Evolutionary conservation across 2,888 invertebrate species (phyloP), one percentile per base, ranked within the genome.

Genomic region (Nemotelus pantherinus): DNA sequence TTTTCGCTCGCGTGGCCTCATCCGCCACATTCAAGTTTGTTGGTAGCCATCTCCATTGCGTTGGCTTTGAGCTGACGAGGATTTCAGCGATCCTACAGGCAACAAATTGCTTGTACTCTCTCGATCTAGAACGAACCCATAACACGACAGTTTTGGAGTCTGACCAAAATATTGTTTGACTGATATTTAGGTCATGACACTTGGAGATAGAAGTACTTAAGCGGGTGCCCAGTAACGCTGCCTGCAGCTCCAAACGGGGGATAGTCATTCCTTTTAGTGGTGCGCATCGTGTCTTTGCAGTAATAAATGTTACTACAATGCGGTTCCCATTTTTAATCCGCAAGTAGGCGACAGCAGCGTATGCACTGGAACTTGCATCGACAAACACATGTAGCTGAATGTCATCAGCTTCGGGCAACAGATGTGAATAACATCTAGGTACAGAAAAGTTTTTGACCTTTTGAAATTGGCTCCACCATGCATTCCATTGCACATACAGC

Each of bases 341-440:
- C 78, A 80, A 80, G 7, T 78, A 81, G 1, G 78, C 77, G 2
- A 80, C 82, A 2, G 80, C 81, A 2, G 78, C 80, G 63, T 79
- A 81, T 3, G 81, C 82, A 25, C 76, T 47, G 47, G n/a, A n/a
- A n/a, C n/a, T n/a, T n/a, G n/a, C n/a, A n/a, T n/a, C n/a, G n/a
- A n/a, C n/a, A n/a, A n/a, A 79, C 80, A 43, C 80, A 78, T 3
- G 79, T 79, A 50, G 77, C 79, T 1, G 79, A 78, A 68, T 39
- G 5, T n/a, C 72, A 41, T 60, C n/a, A 5, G n/a, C 41, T 6
- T 5, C 6, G n/a, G 63, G 5, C 41, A 60, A 25, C 5, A 7
- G n/a, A 25, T 7, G 63, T 10, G 9, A 25, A 76, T 81, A 79
- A 48, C 79, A 80, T 68, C 80, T 72, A 9, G 80, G 80, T n/a